Evolutionary conservation across 2,113 vertebrate species (phyloP).

Genomic region (Bungarus multicinctus): DNA sequence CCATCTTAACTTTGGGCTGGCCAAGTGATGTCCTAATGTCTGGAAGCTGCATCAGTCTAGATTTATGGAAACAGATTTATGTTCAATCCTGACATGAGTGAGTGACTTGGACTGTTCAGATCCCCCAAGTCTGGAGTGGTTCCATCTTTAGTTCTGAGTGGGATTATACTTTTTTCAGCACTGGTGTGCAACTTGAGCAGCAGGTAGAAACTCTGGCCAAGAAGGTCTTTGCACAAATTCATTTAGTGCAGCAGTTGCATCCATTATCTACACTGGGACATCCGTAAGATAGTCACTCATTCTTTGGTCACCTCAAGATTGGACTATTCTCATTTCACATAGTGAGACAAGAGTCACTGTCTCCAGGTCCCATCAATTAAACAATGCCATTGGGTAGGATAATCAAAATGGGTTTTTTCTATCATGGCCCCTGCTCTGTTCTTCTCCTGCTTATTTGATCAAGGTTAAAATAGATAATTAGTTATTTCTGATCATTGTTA

Average conservation of each 20-base stretch:
- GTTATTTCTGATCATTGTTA: no score
- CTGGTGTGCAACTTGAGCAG: not conserved
- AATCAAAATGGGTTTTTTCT: not conserved
- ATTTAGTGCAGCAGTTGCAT: not conserved
- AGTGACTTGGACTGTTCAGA: not conserved
- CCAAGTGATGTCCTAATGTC: not conserved
- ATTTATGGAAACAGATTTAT: not conserved
- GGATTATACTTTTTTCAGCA: not conserved
- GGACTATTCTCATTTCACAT: not conserved
- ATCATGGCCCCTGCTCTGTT: not conserved
- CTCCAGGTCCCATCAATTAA: not conserved
- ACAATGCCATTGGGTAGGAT: not conserved
- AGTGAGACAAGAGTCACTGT: not conserved
- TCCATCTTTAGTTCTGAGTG: not conserved
- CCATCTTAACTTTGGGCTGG: not conserved
- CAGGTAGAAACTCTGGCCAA: not conserved
- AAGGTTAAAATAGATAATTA: no score
- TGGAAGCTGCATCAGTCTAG: not conserved
- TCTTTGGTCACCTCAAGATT: not conserved
- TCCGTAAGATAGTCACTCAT: not conserved
- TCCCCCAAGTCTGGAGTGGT: not conserved
- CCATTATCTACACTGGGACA: not conserved
- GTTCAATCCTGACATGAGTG: not conserved
- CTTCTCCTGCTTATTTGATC: no score
- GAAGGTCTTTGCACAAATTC: not conserved